Evolutionary conservation across 2,888 invertebrate species (phyloP), one percentile per base, ranked within the genome.

Genomic region (Limenitis camilla): DNA sequence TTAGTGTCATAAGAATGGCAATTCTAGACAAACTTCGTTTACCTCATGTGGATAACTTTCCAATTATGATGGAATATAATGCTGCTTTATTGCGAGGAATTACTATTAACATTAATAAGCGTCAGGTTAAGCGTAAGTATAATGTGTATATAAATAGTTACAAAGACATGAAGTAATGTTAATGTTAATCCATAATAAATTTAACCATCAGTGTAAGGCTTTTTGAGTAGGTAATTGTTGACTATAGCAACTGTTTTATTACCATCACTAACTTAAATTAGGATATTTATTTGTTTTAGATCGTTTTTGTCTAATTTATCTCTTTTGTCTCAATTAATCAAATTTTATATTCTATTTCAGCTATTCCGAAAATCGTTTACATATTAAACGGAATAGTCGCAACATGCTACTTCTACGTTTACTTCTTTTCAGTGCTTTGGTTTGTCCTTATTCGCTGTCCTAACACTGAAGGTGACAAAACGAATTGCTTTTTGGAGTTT

Each of bases 351-450:
- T 35, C 29, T 41, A 7, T 49, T 49, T 19, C 41, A 49, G 49
- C 49, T 5, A 49, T 49, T 10, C 35, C 49, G n/a, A 41, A 35
- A 41, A 36, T 27, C 1, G 8, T 35, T 41, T 33, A 42, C n/a
- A 27, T 50, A n/a, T n/a, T 43, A 2, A 50, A 43, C 6, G 4
- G 38, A 4, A 6, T 50, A 11, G 55, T 60, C 5, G 43, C 35
- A 19, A 9, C 35, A 8, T 60, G 55, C 41, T 79, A 77, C 49
- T 68, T 71, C 55, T 78, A 78, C 63, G 64, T 66, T 2, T 79
- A 72, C 54, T 56, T 74, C 35, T 31, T 76, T 29, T 76, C 72
- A 3, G 66, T 67, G 52, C 0, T 64, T 7, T 78, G 77, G 76
- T 75, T 69, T 52, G 63, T 71, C 1, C 68, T 75, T 56, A 62